Evolutionary conservation across 1,140 invertebrate species (phyloP).

Genomic region (Liolophura sinensis): DNA sequence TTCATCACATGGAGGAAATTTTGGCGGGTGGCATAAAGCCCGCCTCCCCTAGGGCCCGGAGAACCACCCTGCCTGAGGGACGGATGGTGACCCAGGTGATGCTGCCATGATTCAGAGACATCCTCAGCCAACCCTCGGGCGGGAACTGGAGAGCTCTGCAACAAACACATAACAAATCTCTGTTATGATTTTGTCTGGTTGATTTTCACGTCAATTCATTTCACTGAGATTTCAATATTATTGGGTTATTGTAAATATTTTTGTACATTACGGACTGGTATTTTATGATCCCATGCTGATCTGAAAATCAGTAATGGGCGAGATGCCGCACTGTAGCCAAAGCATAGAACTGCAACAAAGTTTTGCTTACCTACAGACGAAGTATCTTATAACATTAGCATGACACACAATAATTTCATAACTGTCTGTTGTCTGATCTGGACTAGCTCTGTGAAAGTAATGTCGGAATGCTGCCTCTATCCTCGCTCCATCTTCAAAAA

Average conservation of each 20-base stretch:
- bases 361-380: conserved; percentile 81
- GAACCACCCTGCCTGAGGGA: conserved; percentile 81
- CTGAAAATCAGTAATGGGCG: neutral
- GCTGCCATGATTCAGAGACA: conserved; percentile 86
- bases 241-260: neutral
- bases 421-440: conserved; percentile 78
- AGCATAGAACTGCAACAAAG: neutral
- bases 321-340: no score
- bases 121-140: conserved; percentile 91
- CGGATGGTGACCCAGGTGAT: conserved; percentile 89
- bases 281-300: neutral
- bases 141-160: conserved; percentile 91
- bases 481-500: conserved; percentile 89
- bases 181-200: no score
- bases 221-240: neutral
- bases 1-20: conserved; percentile 58
- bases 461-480: conserved; percentile 96
- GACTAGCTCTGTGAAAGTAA: conserved; percentile 88
- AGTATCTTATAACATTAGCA: conserved; percentile 97
- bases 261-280: neutral
- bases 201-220: no score
- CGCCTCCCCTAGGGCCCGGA: conserved; percentile 81
- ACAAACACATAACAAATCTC: conserved; percentile 30
- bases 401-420: conserved; percentile 96
- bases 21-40: conserved; percentile 83